phyloP scores from a whole-genome alignment of 2,113 vertebrate genomes.

The Gnathonemus longibarbis region DNA sequence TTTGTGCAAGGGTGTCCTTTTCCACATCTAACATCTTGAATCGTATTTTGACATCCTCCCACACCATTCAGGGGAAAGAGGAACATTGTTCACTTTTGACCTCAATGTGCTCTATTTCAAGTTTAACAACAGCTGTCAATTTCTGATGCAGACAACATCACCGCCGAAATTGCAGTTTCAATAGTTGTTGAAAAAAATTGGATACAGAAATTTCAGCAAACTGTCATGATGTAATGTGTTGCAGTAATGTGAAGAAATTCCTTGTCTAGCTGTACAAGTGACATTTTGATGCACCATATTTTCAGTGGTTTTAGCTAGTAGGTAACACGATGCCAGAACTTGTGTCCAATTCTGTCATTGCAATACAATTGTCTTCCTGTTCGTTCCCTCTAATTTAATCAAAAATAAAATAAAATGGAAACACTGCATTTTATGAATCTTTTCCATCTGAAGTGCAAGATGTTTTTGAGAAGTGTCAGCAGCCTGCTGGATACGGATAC shows the following conservation, averaged over 20 bases:
- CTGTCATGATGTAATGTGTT: constrained; percentile 33
- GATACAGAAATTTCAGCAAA: constrained; percentile 21
- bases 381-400: constrained; percentile 53
- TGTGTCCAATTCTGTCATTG: constrained; percentile 51
- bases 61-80: constrained; percentile 24
- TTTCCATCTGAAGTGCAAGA: constrained; percentile 15
- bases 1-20: constrained; percentile 6
- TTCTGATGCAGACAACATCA: constrained; percentile 32
- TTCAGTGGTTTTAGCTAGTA: constrained; percentile 51
- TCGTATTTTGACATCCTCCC: not conserved
- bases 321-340: constrained; percentile 49
- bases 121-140: constrained; percentile 40
- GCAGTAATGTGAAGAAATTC: constrained; percentile 34
- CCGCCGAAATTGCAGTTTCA: not conserved
- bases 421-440: not conserved
- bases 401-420: constrained; percentile 47
- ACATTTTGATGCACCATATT: constrained; percentile 37
- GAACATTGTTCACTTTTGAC: constrained; percentile 41
- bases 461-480: not conserved
- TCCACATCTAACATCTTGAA: not conserved
- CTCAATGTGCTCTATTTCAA: constrained; percentile 45
- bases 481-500: not conserved
- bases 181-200: constrained; percentile 6
- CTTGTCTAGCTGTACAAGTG: constrained; percentile 44
- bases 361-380: constrained; percentile 72